Evolutionary conservation across 2,888 invertebrate species (phyloP).

Genomic region (Plemyria rubiginata): DNA sequence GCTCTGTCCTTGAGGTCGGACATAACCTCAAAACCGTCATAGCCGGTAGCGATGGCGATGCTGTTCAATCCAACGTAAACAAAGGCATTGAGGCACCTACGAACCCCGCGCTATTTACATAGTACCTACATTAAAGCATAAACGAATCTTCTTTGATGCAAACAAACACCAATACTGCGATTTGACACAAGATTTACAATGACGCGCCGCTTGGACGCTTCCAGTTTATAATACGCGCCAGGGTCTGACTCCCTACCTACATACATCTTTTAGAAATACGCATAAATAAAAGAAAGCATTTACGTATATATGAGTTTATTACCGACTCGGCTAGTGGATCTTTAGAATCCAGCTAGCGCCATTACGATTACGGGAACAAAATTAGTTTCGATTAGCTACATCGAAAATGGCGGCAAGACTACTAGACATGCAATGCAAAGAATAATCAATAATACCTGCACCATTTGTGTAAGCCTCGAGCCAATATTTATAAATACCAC

Average conservation of each 20-base stretch:
- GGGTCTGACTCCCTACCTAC: conserved; percentile 37
- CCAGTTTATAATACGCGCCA: conserved; percentile 71
- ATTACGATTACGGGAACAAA: conserved; percentile 42
- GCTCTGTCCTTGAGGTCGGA: conserved; percentile 16
- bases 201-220: conserved; percentile 71
- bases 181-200: conserved; percentile 7
- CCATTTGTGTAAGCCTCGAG: neutral
- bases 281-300: conserved; percentile 42
- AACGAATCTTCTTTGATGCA: neutral
- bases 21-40: conserved; percentile 37
- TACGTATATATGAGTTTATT: neutral
- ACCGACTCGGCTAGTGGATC: neutral
- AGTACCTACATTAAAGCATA: neutral
- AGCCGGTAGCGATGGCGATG: conserved; percentile 15
- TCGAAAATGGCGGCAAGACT: conserved; percentile 74
- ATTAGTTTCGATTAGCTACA: conserved; percentile 43
- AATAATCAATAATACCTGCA: neutral
- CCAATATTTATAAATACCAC: neutral
- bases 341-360: conserved; percentile 35
- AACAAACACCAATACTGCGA: conserved; percentile 3
- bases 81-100: conserved; percentile 1
- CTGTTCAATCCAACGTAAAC: conserved; percentile 16
- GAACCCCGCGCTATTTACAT: neutral
- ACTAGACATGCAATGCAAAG: conserved; percentile 6
- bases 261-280: conserved; percentile 44